Evolutionary conservation across 2,113 vertebrate genomes (phyloP).

Genomic region (Boleophthalmus pectinirostris): DNA sequence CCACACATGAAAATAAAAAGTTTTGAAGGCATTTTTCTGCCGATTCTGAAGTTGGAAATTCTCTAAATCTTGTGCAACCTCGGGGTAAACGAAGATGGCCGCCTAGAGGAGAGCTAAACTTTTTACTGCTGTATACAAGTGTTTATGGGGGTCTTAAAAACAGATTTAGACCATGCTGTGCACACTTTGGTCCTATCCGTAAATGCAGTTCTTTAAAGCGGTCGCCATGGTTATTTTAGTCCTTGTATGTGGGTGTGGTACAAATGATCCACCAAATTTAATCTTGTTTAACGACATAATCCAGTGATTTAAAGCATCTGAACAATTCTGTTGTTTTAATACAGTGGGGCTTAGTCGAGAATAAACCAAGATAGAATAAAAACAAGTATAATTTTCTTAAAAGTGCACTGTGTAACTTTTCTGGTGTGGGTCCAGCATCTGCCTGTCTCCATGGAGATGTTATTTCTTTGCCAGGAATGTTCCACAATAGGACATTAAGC

Average conservation of each 20-base stretch:
- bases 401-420: no score
- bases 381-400: no score
- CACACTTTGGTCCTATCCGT: not conserved
- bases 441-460: no score
- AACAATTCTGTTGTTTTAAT: no score
- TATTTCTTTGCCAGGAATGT: no score
- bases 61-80: not conserved
- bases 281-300: not conserved
- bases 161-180: not conserved
- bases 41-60: not conserved
- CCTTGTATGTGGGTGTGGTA: not conserved
- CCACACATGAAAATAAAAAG: not conserved
- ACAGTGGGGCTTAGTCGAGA: no score
- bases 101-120: not conserved
- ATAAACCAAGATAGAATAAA: no score
- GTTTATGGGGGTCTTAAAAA: slow-evolving; percentile 3
- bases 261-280: not conserved
- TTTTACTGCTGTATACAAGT: not conserved
- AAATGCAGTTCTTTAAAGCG: not conserved
- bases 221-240: not conserved
- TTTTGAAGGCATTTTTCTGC: not conserved
- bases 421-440: no score
- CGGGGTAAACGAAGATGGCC: not conserved
- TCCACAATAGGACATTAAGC: no score
- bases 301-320: no score